A percentile compares a stretch with the other conserved stretches of the same genome.
Evolutionary conservation across 2,113 vertebrate genomes (phyloP).

Genomic region (Tor tambroides): DNA sequence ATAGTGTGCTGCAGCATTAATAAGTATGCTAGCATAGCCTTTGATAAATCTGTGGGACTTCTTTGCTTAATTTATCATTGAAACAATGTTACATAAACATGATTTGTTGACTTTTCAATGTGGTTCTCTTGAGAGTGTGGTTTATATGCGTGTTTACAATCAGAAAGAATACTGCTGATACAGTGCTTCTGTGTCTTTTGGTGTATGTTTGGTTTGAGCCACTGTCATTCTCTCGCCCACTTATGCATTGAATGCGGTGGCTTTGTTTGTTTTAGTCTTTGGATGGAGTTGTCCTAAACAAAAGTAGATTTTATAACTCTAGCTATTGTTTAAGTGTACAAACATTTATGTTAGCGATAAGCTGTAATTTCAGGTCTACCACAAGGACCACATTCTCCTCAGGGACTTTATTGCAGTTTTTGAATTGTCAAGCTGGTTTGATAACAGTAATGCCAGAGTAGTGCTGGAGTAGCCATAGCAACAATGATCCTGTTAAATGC

Average conservation of each 20-base stretch:
- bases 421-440: not conserved
- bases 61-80: not conserved
- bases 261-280: not conserved
- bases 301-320: slow-evolving; percentile 3
- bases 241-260: slow-evolving; percentile 12
- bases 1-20: not conserved
- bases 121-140: slow-evolving; percentile 47
- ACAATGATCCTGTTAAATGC: not conserved
- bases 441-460: not conserved
- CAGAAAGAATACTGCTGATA: slow-evolving; percentile 72
- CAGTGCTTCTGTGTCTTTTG: slow-evolving; percentile 60
- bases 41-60: not conserved
- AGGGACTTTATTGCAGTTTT: not conserved
- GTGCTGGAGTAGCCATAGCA: slow-evolving; percentile 30
- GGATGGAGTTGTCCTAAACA: not conserved
- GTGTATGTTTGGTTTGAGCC: slow-evolving; percentile 13
- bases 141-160: slow-evolving; percentile 67
- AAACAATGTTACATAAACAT: not conserved
- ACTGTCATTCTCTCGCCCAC: slow-evolving; percentile 4
- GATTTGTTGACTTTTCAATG: not conserved
- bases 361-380: not conserved
- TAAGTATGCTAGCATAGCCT: not conserved
- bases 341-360: slow-evolving; percentile 21
- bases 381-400: not conserved
- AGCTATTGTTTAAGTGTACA: slow-evolving; percentile 10